A percentile compares a stretch with the other conserved stretches of the same genome.
phyloP scores from a whole-genome alignment of 2,888 invertebrate species.

The Vannuccia rotundouncinata region DNA sequence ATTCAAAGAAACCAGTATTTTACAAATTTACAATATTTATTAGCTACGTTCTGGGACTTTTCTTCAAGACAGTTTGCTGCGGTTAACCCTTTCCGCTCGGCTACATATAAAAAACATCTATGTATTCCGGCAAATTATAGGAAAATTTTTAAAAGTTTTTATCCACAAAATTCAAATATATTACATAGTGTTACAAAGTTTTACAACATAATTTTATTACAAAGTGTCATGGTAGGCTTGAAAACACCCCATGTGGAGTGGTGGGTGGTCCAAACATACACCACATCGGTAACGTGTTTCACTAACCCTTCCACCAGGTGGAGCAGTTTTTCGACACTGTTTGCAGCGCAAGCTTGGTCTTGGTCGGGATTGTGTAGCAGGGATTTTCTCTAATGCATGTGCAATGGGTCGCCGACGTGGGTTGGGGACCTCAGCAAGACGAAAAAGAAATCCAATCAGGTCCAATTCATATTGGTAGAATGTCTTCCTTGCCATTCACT shows the following conservation, averaged over 20 bases:
- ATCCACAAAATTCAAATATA: constrained; percentile 20
- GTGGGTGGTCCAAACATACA: constrained; percentile 8
- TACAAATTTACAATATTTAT: too few relatives aligned
- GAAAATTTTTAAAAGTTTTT: background rate
- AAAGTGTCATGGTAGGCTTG: background rate
- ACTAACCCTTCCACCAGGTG: background rate
- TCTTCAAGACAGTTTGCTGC: too few relatives aligned
- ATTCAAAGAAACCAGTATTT: too few relatives aligned
- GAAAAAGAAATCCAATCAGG: background rate
- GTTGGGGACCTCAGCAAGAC: background rate
- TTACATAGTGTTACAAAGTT: constrained; percentile 18
- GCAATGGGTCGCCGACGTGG: background rate
- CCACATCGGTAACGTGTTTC: constrained; percentile 21
- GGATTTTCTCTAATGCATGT: constrained; percentile 18
- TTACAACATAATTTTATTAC: background rate
- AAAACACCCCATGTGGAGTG: background rate
- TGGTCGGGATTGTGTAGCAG: constrained; percentile 2
- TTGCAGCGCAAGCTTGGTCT: background rate
- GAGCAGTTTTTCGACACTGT: constrained; percentile 6
- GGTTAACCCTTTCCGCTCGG: too few relatives aligned
- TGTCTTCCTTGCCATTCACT: background rate
- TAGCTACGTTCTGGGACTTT: too few relatives aligned
- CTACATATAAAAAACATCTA: too few relatives aligned
- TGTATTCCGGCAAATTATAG: too few relatives aligned
- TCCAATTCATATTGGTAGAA: constrained; percentile 18